Base-by-base conservation (phyloP, 1,140 invertebrate genomes). In the Tetramorium simillimum region DNA sequence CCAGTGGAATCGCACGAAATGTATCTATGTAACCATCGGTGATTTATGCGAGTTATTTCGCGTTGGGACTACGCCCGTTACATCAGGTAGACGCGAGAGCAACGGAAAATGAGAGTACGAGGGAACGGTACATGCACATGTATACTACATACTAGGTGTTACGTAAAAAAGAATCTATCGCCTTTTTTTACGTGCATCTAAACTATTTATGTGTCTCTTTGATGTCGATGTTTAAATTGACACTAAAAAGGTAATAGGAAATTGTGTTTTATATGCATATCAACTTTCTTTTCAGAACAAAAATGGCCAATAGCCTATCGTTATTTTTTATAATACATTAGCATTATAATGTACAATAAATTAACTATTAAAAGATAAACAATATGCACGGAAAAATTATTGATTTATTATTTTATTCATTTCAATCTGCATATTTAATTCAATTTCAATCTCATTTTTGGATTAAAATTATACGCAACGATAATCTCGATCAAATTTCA, bases 21-120 rank as follows among this genome's bases (percentile, higher is more conserved):
- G 89, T 92, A 91, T 92, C 86, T 90, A 87, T 90, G 89, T 90
- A 91, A 89, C 76, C 89, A 86, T 89, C 89, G 85, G 87, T 92
- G 91, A 92, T 92, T 91, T 92, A 92, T 92, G 87, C 85, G 67
- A 88, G 82, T 91, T 91, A 91, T 92, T 92, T 89, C 73, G 87
- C 63, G 82, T 49, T 75, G 85, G 49, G 80, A 80, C 80, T 87
- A 82, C 65, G 81, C 75, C 87, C 91, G 88, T 91, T 88, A 90
- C 87, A 73, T 77, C 60, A 73, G 77, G 80, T 86, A 87, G 87
- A 78, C 56, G 89, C 73, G 73, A 75, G 80, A 70, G 88, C 33
- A 75, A 80, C 78, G 24, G 78, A 87, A 90, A 89, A 80, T 87
- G 88, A 90, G 88, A 80, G 67, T 40, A 63, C 37, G 65, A 58